Evolutionary conservation across 2,888 invertebrate genomes (phyloP).

Genomic region (Drosophila neonasuta): DNA sequence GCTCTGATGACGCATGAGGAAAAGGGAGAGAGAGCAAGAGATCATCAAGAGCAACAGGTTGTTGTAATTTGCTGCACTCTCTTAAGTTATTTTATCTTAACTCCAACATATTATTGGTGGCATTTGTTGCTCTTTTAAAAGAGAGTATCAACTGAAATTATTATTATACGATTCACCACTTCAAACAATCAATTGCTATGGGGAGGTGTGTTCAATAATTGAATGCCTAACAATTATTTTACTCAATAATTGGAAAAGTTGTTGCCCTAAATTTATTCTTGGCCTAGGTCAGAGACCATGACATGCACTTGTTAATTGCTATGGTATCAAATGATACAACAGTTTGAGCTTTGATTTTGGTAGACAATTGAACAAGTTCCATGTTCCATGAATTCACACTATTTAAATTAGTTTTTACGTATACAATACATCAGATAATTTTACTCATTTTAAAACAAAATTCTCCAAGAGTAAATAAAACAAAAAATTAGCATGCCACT

Average conservation of each 20-base stretch:
- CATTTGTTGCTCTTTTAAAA: neutral
- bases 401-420: too few relatives aligned
- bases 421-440: neutral
- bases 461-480: neutral
- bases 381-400: too few relatives aligned
- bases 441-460: neutral
- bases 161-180: neutral
- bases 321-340: neutral
- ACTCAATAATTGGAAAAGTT: constrained; percentile 29
- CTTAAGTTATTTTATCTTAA: constrained; percentile 22
- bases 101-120: neutral
- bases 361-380: too few relatives aligned
- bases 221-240: constrained; percentile 27
- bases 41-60: constrained; percentile 32
- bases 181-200: neutral
- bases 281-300: constrained; percentile 57
- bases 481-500: neutral
- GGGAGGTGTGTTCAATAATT: constrained; percentile 36
- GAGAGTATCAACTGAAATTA: neutral
- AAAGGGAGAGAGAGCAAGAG: neutral
- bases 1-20: too few relatives aligned
- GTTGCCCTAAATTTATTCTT: constrained; percentile 42
- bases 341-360: neutral
- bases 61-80: constrained; percentile 15
- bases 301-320: constrained; percentile 39